phyloP scores from a whole-genome alignment of 1,140 invertebrate species.

The Drosophila littoralis region DNA sequence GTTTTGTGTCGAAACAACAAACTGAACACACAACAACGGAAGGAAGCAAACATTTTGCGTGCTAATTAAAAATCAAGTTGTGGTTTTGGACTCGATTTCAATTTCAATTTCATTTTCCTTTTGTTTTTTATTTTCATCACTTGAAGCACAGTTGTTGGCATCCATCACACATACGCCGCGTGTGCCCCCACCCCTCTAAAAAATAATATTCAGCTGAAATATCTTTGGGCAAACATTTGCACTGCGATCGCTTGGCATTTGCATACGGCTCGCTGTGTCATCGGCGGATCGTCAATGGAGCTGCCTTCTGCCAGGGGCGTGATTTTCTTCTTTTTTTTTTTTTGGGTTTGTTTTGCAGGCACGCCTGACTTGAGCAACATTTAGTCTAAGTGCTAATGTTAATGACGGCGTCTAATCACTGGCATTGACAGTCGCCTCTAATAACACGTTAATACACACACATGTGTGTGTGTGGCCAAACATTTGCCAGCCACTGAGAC shows the following conservation, averaged over 20 bases:
- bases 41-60: constrained; percentile 59
- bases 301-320: constrained; percentile 17
- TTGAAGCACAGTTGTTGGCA: constrained; percentile 29
- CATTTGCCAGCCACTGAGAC: not conserved
- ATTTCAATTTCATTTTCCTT: no score
- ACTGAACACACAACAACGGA: constrained; percentile 35
- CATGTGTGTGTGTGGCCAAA: not conserved
- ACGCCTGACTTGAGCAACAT: constrained; percentile 31
- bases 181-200: constrained; percentile 32
- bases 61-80: constrained; percentile 46
- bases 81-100: constrained; percentile 18
- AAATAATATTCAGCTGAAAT: not conserved
- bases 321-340: not conserved
- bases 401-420: constrained; percentile 44
- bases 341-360: not conserved
- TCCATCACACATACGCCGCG: constrained; percentile 69
- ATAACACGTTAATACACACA: not conserved
- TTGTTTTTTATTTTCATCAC: not conserved
- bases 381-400: constrained; percentile 38
- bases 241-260: constrained; percentile 54
- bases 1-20: constrained; percentile 36
- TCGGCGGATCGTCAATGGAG: constrained; percentile 48
- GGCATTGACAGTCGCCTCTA: constrained; percentile 25
- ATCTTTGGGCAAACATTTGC: constrained; percentile 58
- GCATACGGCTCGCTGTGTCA: constrained; percentile 28